These are phyloP conservation scores for Sebastes hubbsi DNA, from an alignment of 2,797 vertebrate species.

Conservation along the genomic window DNA sequence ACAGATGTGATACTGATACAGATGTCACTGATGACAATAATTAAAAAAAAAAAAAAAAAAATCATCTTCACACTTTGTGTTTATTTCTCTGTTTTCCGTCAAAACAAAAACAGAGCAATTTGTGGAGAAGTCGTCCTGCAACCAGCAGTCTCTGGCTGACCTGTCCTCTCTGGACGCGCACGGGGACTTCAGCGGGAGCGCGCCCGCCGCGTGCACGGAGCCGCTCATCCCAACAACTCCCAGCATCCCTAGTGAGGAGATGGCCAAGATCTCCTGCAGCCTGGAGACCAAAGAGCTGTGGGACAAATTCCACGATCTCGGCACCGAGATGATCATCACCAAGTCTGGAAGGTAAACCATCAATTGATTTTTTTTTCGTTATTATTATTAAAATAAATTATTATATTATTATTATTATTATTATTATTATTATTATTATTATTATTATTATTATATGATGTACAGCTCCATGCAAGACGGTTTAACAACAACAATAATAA, in stretches of 20 bases:
- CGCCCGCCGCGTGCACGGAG: conserved; percentile 87
- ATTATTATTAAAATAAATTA: not conserved
- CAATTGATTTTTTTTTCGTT: not conserved
- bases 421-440: not conserved
- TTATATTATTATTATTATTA: not conserved
- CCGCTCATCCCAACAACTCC: conserved; percentile 95
- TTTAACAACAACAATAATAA: not conserved
- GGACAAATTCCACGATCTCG: conserved; percentile 98
- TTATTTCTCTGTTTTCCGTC: not conserved
- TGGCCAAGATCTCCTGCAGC: conserved; percentile 96
- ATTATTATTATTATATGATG: too few relatives aligned
- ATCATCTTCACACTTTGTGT: not conserved
- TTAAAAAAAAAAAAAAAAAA: not conserved
- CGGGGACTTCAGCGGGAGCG: conserved; percentile 83
- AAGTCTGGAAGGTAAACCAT: conserved; percentile 93
- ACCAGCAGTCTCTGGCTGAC: conserved; percentile 88
- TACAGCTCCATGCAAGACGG: not conserved
- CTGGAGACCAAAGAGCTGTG: conserved; percentile 98
- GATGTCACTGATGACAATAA: not conserved
- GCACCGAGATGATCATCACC: conserved; percentile 99
- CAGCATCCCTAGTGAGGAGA: conserved; percentile 94
- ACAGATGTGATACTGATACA: not conserved
- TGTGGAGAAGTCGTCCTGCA: conserved; percentile 95
- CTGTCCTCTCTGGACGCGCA: conserved; percentile 88
- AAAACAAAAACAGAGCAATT: conserved; percentile 89